Percentiles rank a stretch among this genome's conserved stretches.
Evolutionary conservation across 2,888 invertebrate species (phyloP).

Genomic region (Dugesia japonica): DNA sequence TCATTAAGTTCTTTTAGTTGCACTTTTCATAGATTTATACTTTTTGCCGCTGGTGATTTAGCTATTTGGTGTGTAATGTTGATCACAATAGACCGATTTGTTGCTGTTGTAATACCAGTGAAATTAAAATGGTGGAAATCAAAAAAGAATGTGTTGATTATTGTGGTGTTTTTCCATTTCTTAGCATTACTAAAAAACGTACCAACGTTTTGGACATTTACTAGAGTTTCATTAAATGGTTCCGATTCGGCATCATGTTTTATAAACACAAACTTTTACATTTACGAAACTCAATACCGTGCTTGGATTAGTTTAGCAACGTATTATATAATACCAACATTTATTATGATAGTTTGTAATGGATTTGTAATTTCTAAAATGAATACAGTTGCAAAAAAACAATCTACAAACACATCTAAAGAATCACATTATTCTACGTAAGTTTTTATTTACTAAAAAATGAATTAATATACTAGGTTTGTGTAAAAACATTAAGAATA

Average conservation of each 20-base stretch:
- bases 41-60: constrained; percentile 8
- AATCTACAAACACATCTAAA: neutral
- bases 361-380: neutral
- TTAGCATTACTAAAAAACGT: neutral
- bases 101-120: neutral
- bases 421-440: neutral
- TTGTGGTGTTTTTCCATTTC: neutral
- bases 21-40: neutral
- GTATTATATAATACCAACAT: neutral
- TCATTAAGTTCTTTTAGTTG: neutral
- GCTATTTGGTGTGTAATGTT: constrained; percentile 8
- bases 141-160: neutral
- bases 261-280: neutral
- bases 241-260: neutral
- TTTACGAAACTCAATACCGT: neutral
- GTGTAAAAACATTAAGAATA: no score
- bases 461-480: no score
- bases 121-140: constrained; percentile 15
- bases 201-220: neutral
- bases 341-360: neutral
- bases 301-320: constrained; percentile 12
- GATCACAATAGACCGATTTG: constrained; percentile 4
- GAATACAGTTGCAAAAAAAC: neutral
- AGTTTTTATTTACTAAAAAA: no score
- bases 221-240: neutral